Conservation (phyloP, 2,888 invertebrate species). For the Artemia sinica region DNA sequence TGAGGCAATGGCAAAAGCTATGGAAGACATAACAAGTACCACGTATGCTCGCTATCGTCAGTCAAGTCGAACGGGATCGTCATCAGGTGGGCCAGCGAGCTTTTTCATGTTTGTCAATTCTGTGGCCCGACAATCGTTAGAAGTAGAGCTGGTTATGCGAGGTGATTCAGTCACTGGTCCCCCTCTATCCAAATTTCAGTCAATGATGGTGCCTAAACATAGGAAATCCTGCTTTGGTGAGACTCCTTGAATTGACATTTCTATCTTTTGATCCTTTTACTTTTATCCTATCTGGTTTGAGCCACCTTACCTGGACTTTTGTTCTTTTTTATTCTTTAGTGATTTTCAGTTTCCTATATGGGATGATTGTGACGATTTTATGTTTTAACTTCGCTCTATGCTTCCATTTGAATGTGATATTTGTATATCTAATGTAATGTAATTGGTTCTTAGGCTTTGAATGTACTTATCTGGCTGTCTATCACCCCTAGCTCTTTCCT, state of each 20-base stretch:
- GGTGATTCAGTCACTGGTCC: constrained; percentile 37
- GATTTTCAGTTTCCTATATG: too few species aligned
- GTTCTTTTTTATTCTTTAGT: too few species aligned
- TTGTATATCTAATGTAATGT: too few species aligned
- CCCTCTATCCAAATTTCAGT: background rate
- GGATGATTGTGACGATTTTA: too few species aligned
- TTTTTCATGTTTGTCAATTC: constrained; percentile 76
- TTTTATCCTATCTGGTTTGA: constrained; percentile 10
- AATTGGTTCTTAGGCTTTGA: too few species aligned
- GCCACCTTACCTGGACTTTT: too few species aligned
- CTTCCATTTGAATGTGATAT: too few species aligned
- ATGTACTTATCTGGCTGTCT: too few species aligned
- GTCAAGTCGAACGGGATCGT: constrained; percentile 31
- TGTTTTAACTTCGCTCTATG: too few species aligned
- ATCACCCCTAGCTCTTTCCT: too few species aligned
- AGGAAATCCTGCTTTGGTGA: constrained; percentile 26
- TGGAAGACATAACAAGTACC: constrained; percentile 82
- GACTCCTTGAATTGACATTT: constrained; percentile 4
- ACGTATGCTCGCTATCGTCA: constrained; percentile 63
- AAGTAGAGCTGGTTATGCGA: constrained; percentile 73
- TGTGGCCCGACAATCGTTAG: constrained; percentile 74
- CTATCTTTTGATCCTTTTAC: constrained; percentile 1
- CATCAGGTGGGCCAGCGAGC: constrained; percentile 47
- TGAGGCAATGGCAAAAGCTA: constrained; percentile 74
- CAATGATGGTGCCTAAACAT: constrained; percentile 10